Base-by-base conservation (phyloP, 2,888 invertebrate species). In the Galeruca laticollis region DNA sequence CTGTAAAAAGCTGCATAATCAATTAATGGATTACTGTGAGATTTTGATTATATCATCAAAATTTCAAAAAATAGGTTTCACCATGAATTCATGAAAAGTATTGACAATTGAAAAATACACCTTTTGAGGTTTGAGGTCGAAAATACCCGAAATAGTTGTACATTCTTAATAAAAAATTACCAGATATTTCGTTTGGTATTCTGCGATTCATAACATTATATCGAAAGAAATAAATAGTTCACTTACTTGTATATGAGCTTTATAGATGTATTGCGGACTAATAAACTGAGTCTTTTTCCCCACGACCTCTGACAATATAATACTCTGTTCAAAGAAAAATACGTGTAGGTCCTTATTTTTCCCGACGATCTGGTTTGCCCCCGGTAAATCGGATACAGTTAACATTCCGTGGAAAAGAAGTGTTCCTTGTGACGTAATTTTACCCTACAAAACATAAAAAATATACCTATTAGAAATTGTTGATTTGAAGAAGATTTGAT, bases 271-370 rank as follows among this genome's bases (percentile, higher is more conserved):
- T 35, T 93, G 94, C 69, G 98, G 98, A 88, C 94, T 95, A 76
- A 94, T 93, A 86, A 95, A 98, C 84, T 96, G 96, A 54, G 93
- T 94, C 86, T 95, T 95, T 86, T 94, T 94, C 76, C 96, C 96
- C 63, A 95, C 93, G 68, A 95, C 93, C 83, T 99, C 98, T 80
- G 97, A 96, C 86, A 99, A 96, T 80, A 98, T 97, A 78, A 99
- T 94, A 83, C 95, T 97, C 87, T 99, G 99, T 84, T 99, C 98
- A 84, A 99, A 99, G 60, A 99, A 90, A 88, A 99, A 99, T 73
- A 99, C 96, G 85, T 98, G 94, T 81, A 97, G 89, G 79, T 99
- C 98, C 81, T 95, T 93, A 78, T 90, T 90, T 84, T 88, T 88
- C 18, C 86, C 85, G 49, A 85, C 76, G 26, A 81, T 73, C 11